phyloP scores from a whole-genome alignment of 2,797 vertebrate species.

The Lateolabrax maculatus region DNA sequence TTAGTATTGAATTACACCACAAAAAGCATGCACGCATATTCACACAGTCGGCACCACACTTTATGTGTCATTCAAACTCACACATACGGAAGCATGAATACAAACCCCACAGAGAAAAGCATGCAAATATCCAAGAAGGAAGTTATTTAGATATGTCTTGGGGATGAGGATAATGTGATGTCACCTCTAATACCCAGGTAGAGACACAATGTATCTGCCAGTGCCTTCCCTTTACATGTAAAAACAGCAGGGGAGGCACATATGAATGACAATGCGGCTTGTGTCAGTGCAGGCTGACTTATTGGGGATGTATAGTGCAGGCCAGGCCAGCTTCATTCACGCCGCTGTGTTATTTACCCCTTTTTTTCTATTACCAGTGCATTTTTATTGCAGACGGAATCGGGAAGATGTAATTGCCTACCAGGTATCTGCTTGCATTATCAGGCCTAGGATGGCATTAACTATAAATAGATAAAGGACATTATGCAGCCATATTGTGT shows the following conservation, averaged over 20 bases:
- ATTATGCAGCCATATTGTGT: conserved; percentile 83
- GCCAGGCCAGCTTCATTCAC: conserved; percentile 69
- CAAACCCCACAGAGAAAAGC: conserved; percentile 35
- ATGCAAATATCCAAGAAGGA: conserved; percentile 57
- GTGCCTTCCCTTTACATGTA: conserved; percentile 72
- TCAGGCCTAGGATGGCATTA: conserved; percentile 81
- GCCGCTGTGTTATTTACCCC: conserved; percentile 75
- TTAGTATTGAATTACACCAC: conserved; percentile 52
- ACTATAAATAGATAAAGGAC: conserved; percentile 86
- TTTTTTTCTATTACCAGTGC: conserved; percentile 77
- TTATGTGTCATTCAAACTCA: conserved; percentile 28
- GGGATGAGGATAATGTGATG: conserved; percentile 69
- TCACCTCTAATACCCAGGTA: conserved; percentile 76
- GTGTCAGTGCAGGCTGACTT: conserved; percentile 73
- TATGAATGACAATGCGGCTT: conserved; percentile 81
- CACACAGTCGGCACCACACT: conserved; percentile 38
- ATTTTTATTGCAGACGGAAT: conserved; percentile 79
- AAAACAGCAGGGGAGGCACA: conserved; percentile 68
- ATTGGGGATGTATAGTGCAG: conserved; percentile 74
- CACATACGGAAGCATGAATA: conserved; percentile 37
- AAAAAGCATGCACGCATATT: conserved; percentile 29
- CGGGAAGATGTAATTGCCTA: conserved; percentile 83
- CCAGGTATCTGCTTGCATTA: conserved; percentile 83
- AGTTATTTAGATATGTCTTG: conserved; percentile 72
- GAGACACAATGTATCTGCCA: conserved; percentile 70